A percentile compares a stretch with the other conserved stretches of the same genome.
These are phyloP conservation scores for Armadillidium nasatum DNA, from an alignment of 1,140 invertebrate species.

Conservation along the genomic window DNA sequence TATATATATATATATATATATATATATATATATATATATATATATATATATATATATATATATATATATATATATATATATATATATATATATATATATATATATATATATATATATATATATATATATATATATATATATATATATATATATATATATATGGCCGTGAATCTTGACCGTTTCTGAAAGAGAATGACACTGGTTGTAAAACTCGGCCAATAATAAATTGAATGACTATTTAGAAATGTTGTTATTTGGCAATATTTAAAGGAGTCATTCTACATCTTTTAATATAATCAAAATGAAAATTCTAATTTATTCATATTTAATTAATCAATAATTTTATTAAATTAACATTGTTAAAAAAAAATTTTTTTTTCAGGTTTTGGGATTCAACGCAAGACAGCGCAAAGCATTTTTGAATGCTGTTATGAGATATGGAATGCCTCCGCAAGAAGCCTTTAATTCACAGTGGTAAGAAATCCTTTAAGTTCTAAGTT, in stretches of 20 bases:
- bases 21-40: too few relatives aligned
- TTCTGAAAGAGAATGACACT: constrained; percentile 12
- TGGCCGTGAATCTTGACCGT: constrained; percentile 28
- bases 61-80: too few relatives aligned
- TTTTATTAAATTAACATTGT: too few relatives aligned
- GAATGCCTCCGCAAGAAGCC: constrained; percentile 98
- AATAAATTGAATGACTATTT: constrained; percentile 26
- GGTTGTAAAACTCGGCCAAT: constrained; percentile 29
- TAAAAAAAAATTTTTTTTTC: too few relatives aligned
- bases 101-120: too few relatives aligned
- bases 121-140: too few relatives aligned
- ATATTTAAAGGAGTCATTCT: constrained; percentile 28
- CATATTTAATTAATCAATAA: too few relatives aligned
- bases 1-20: too few relatives aligned
- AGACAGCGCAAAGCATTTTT: constrained; percentile 97
- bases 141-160: not conserved
- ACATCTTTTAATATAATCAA: constrained; percentile 14
- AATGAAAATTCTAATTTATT: not conserved
- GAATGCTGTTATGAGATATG: constrained; percentile 99
- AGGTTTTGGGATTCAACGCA: constrained; percentile 98
- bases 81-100: too few relatives aligned
- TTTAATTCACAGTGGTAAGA: constrained; percentile 94
- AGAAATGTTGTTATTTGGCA: constrained; percentile 25
- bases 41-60: too few relatives aligned
- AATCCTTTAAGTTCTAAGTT: not conserved